Evolutionary conservation across 2,113 vertebrate genomes (phyloP), one percentile per base, ranked within the genome.

Genomic region (Percopsis transmontana): DNA sequence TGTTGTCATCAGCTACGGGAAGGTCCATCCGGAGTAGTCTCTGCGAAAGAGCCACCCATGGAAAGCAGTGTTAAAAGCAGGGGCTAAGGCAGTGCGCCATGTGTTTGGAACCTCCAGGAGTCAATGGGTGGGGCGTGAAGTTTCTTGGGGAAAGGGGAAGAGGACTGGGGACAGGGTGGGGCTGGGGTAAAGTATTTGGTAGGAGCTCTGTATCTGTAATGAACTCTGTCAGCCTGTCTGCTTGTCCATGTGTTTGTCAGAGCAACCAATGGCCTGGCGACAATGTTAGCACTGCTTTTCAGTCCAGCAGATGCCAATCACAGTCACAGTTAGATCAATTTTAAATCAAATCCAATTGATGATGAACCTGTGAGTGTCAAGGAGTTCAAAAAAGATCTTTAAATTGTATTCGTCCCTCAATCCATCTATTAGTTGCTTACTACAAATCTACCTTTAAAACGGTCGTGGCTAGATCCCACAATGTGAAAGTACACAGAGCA

Each of bases 1-100:
- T 94, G 89, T 96, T 97, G 92, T 97, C 96, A 0, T 97, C 96
- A 0, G 95, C 96, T 14, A 97, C 95, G 0, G 96, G 96, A 67
- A 97, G 90, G 62, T 97, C 96, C 96, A 97, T 97, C 40, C 95
- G 91, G 33, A 97, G 91, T 33, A 97, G 92, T 82, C 96, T 92
- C 96, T 97, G 91, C 50, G 72, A 66, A 85, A 78, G 77, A 91
- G 86, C 71, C 91, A 88, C 72, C 79, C 84, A 74, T 56, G 69
- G 71, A 38, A 33, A 75, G 66, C 50, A 58, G 74, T 89, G 71
- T 82, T 77, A 47, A 62, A 60, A 58, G 1, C 14, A 12, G 41
- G 39, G 39, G 24, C 44, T n/a, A 57, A 39, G 18, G 5, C 19
- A 19, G 50, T 42, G 40, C n/a, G 57, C 18, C 16, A 42, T 38